A percentile compares a stretch with the other conserved stretches of the same genome.
Evolutionary conservation across 2,113 vertebrate genomes (phyloP).

Genomic region (Axis porcinus): DNA sequence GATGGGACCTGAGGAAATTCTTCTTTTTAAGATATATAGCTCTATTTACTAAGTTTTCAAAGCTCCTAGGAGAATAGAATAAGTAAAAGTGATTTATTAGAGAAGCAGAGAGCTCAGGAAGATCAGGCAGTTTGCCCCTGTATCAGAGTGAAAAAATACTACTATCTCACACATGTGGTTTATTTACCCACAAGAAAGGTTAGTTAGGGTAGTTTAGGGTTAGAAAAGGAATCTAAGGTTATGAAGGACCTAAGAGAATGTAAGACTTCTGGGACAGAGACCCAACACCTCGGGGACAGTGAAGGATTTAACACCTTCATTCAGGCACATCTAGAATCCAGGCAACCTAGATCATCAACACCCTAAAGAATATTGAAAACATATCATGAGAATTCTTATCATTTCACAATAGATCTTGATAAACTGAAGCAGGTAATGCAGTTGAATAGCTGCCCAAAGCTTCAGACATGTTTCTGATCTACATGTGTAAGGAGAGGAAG

Average conservation of each 20-base stretch:
- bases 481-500: not conserved
- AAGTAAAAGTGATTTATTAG: slow-evolving; percentile 9
- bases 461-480: not conserved
- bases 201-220: not conserved
- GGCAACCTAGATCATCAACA: not conserved
- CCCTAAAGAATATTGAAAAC: not conserved
- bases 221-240: not conserved
- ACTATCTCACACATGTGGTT: not conserved
- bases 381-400: not conserved
- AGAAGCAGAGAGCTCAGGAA: not conserved
- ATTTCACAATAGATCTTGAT: not conserved
- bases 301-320: not conserved
- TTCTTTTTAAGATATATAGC: not conserved
- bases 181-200: not conserved
- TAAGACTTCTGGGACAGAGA: not conserved
- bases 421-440: not conserved
- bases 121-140: not conserved
- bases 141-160: not conserved
- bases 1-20: not conserved
- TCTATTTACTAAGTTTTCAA: not conserved
- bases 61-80: not conserved
- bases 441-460: not conserved
- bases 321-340: not conserved
- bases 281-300: not conserved
- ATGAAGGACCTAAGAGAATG: not conserved